Evolutionary conservation across 2,797 vertebrate species (phyloP).

Genomic region (Xiphorhynchus erythropygius): DNA sequence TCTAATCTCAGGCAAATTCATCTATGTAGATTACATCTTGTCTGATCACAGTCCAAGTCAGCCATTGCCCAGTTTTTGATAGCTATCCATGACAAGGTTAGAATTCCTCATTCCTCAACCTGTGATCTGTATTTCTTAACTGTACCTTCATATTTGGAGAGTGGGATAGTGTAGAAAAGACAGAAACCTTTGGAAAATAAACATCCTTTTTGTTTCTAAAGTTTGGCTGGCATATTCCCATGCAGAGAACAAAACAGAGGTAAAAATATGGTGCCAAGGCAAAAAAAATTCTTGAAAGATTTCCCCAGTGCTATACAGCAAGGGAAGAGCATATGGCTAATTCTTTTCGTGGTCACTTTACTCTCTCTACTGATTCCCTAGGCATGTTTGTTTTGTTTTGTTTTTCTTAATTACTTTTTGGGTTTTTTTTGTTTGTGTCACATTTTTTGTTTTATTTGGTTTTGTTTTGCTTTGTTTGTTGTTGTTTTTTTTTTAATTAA

Average conservation of each 20-base stretch:
- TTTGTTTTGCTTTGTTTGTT: too few relatives aligned
- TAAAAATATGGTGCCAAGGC: not conserved
- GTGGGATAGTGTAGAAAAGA: not conserved
- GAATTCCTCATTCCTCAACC: not conserved
- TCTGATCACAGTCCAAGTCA: not conserved
- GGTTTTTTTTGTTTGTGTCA: not conserved
- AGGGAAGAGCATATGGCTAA: constrained; percentile 13
- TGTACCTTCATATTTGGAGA: not conserved
- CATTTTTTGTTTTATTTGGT: not conserved
- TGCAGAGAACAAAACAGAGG: not conserved
- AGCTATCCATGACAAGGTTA: not conserved
- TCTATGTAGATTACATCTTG: not conserved
- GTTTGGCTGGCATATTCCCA: not conserved
- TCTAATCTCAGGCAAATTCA: not conserved
- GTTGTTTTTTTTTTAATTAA: not conserved
- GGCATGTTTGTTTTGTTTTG: not conserved
- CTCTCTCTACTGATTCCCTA: not conserved
- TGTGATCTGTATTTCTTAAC: not conserved
- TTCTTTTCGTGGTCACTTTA: constrained; percentile 6
- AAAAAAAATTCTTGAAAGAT: not conserved
- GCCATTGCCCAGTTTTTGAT: not conserved
- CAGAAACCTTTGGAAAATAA: not conserved
- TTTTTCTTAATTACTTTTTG: not conserved
- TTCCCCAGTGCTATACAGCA: not conserved
- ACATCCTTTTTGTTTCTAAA: not conserved